Conservation (phyloP, 2,113 vertebrate genomes). For the Arizona elegans region DNA sequence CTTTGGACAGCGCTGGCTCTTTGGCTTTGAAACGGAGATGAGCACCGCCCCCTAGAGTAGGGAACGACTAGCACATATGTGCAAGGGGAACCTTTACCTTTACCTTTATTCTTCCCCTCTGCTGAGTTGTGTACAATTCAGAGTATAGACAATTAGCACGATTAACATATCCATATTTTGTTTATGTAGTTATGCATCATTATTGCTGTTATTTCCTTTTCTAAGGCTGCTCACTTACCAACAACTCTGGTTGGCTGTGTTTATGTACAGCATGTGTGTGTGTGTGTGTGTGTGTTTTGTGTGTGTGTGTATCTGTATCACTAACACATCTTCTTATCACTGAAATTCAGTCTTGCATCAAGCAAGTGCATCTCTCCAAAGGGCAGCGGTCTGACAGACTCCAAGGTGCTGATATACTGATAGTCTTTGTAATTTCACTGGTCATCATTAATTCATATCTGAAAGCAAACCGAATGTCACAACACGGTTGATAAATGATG, state of each 20-base stretch:
- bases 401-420: conserved; percentile 14
- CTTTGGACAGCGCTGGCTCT: too few relatives aligned
- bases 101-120: background rate
- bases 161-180: background rate
- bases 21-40: too few relatives aligned
- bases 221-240: background rate
- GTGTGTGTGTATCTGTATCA: background rate
- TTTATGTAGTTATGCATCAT: background rate
- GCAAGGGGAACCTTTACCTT: too few relatives aligned
- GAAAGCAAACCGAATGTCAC: conserved; percentile 4
- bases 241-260: background rate
- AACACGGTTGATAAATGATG: background rate
- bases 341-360: conserved; percentile 5
- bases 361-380: background rate
- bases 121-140: background rate
- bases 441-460: background rate
- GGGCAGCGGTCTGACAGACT: background rate
- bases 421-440: conserved; percentile 3
- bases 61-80: too few relatives aligned
- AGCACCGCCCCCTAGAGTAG: too few relatives aligned
- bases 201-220: background rate
- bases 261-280: background rate
- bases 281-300: too few relatives aligned
- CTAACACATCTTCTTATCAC: conserved; percentile 10
- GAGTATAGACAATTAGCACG: background rate